These are phyloP conservation scores for Eptesicus fuscus DNA, from an alignment of 2,113 vertebrate genomes.

Conservation along the genomic window DNA sequence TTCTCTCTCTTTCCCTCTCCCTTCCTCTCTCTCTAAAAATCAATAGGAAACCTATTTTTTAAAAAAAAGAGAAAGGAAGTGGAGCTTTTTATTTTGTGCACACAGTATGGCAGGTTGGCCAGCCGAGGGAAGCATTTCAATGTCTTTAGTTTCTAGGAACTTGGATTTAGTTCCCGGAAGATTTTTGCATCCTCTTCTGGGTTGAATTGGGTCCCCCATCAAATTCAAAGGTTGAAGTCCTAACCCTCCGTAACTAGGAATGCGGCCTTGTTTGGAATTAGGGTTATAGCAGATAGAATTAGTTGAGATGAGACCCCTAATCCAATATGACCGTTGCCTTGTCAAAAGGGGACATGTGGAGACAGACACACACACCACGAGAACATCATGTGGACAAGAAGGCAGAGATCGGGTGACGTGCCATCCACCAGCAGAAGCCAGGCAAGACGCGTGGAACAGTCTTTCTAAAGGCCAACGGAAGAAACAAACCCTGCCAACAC, in stretches of 20 bases:
- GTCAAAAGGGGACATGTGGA: neutral
- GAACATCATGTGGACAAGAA: neutral
- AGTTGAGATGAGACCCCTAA: neutral
- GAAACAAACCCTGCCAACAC: fast-evolving
- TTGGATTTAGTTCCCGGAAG: neutral
- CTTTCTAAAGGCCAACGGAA: neutral
- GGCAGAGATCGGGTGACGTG: neutral
- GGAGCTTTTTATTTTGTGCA: neutral
- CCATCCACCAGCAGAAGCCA: neutral
- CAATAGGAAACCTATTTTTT: neutral
- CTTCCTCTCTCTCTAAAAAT: neutral
- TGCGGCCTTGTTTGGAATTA: neutral
- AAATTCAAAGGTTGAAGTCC: neutral
- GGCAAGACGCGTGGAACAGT: neutral
- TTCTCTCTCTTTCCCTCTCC: neutral
- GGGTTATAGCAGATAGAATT: neutral
- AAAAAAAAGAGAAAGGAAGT: neutral
- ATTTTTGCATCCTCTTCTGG: neutral
- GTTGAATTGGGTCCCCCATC: neutral
- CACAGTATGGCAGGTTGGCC: neutral
- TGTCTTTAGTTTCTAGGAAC: neutral
- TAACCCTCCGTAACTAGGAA: neutral
- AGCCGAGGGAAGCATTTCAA: neutral
- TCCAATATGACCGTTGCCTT: neutral
- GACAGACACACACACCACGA: neutral